Percentiles rank a stretch among this genome's conserved stretches.
phyloP scores from a whole-genome alignment of 2,797 vertebrate species.

The Coilia nasus region DNA sequence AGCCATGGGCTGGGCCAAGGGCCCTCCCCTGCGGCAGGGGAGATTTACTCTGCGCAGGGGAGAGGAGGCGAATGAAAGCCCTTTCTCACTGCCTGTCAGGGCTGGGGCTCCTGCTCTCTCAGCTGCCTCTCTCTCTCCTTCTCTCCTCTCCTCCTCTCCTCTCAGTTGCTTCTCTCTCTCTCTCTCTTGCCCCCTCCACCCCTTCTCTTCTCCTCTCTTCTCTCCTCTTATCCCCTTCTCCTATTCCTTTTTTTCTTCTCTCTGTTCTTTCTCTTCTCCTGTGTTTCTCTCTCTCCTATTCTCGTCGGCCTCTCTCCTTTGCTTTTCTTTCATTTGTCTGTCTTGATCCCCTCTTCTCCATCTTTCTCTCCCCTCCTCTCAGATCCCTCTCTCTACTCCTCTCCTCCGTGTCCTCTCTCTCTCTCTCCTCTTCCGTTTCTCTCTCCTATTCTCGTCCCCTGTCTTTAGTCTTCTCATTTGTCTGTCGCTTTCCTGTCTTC shows the following conservation, averaged over 20 bases:
- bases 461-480: not conserved
- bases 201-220: not conserved
- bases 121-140: not conserved
- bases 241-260: not conserved
- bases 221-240: not conserved
- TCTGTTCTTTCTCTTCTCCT: not conserved
- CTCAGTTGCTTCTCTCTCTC: not conserved
- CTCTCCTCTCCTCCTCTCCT: not conserved
- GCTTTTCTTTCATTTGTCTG: not conserved
- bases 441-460: not conserved
- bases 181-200: not conserved
- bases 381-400: not conserved
- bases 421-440: not conserved
- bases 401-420: not conserved
- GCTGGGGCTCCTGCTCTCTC: not conserved
- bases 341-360: not conserved
- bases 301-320: not conserved
- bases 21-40: not conserved
- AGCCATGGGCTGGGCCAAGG: too few species aligned
- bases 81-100: constrained; percentile 1
- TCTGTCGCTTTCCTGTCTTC: not conserved
- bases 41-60: constrained; percentile 12
- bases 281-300: not conserved
- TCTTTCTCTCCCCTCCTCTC: not conserved
- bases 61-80: not conserved